Base-by-base conservation (phyloP, 2,797 vertebrate species). In the Danio jaintianensis region DNA sequence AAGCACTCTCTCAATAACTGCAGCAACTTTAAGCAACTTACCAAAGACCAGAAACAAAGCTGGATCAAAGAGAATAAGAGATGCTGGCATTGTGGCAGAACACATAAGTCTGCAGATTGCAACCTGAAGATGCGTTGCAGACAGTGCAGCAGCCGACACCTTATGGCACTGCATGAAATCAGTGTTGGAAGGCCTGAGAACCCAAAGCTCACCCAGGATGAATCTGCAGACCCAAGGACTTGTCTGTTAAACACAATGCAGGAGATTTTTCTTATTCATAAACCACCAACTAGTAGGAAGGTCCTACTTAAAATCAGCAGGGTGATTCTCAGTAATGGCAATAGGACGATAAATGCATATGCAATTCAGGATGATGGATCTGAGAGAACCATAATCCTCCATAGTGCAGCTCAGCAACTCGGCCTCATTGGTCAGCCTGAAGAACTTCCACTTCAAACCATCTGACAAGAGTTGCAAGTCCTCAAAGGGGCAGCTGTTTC, bases 401-500 rank as follows among this genome's bases (percentile, higher is more conserved):
- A 71, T 5, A 5, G 18, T 56, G 29, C 53, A 40, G 69, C 38
- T 42, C 12, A 56, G 16, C 36, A 56, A 16, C 43, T 53, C 10
- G 36, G 69, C 16, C 53, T 72, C 1, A 53, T 42, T 56, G 52
- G 69, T 18, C 10, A 72, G n/a, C 52, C 69, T 5, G 69, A 72
- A 42, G 69, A 72, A 50, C 52, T 72, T 4, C 16, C 6, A 4
- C 40, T 55, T 10, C 9, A n/a, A 15, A 72, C 36, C 40, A 13
- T 72, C 6, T 40, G 53, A 4, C 36, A 72, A 4, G 38, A 56
- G 5, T 40, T 72, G 43, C 15, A 56, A 13, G 69, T 72, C 43
- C 29, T 72, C 4, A 15, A 11, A n/a, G 73, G 73, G 20, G 73
- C 58, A 18, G 4, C 73, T n/a, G 58, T 64, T 18, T 47, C 73